Base-by-base conservation (phyloP, 2,113 vertebrate genomes). In the Percina caprodes region DNA sequence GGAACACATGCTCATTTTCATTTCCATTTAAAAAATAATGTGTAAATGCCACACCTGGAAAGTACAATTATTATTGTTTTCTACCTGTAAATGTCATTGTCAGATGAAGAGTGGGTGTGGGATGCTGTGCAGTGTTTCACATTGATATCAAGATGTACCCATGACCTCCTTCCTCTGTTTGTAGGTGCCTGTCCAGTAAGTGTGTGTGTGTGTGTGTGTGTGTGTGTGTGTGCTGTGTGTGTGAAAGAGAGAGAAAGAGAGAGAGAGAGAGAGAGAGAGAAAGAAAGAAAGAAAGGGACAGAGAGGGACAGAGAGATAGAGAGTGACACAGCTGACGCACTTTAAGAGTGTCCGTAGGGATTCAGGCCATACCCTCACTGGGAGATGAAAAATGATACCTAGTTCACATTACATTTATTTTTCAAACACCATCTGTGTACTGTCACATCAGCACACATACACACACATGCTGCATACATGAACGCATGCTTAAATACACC, bases 361-460 rank as follows among this genome's bases (percentile, higher is more conserved):
- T 45, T 77, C 19, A 19, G 71, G 51, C 69, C 52, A 70, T 74
- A 82, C 65, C 68, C 78, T 84, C 65, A 26, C 65, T 79, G 88
- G 81, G 70, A 86, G 74, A 91, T 76, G 92, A 87, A 92, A 94
- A 88, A 84, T 79, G 79, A 93, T 89, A 71, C 79, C 26, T 59
- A 60, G 61, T 80, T 86, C 70, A 76, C 76, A 23, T 89, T 60
- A 74, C 89, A 89, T 92, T 77, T 77, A 91, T 90, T 88, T 90
- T 88, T 76, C 81, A 80, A 88, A 85, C 77, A 79, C 89, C 91
- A 93, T 92, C 91, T 94, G 91, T 85, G 72, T 78, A 45, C 88
- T 87, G 85, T 88, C 88, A 87, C 62, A 84, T 80, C 70, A 82
- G 60, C 61, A 11, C 77, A 82, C 80, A 74, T 23, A 83, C 67